Percentiles rank a stretch among this genome's conserved stretches.
Conservation (phyloP, 2,888 invertebrate species). For the Copidosoma aretas region DNA sequence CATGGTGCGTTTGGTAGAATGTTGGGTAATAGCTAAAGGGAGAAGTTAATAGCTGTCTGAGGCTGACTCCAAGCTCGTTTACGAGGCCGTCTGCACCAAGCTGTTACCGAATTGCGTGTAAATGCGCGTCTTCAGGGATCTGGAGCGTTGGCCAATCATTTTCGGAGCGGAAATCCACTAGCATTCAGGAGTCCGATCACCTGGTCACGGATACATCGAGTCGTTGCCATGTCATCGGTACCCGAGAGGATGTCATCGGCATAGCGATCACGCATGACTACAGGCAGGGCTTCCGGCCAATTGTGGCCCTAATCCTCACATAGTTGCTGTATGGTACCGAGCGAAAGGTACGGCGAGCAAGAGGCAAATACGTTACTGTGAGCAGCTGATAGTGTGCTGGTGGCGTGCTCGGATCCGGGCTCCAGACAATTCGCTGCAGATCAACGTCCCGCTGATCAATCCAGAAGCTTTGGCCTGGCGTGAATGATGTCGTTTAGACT, state of each 20-base stretch:
- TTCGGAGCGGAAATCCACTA: slow-evolving; percentile 3
- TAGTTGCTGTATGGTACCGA: slow-evolving; percentile 8
- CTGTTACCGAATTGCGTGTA: no score
- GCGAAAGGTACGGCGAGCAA: slow-evolving; percentile 11
- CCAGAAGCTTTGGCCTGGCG: slow-evolving; percentile 10
- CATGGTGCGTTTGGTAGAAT: not conserved
- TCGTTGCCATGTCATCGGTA: not conserved
- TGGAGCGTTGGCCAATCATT: slow-evolving; percentile 3
- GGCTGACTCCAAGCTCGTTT: no score
- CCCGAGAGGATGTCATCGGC: slow-evolving; percentile 13
- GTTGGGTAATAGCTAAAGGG: no score
- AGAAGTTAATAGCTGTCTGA: not conserved
- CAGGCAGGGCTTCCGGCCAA: not conserved
- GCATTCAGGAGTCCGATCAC: slow-evolving; percentile 1
- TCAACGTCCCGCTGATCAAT: not conserved
- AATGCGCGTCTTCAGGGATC: no score
- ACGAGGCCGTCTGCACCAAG: no score
- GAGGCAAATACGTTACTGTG: slow-evolving; percentile 17
- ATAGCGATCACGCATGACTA: slow-evolving; percentile 3
- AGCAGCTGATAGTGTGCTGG: not conserved
- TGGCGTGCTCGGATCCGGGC: no score
- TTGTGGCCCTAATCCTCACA: slow-evolving; percentile 9
- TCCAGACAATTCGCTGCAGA: slow-evolving; percentile 7
- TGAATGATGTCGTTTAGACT: slow-evolving; percentile 9
- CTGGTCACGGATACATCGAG: not conserved